phyloP scores from a whole-genome alignment of 2,113 vertebrate genomes.

The Neotragus moschatus region DNA sequence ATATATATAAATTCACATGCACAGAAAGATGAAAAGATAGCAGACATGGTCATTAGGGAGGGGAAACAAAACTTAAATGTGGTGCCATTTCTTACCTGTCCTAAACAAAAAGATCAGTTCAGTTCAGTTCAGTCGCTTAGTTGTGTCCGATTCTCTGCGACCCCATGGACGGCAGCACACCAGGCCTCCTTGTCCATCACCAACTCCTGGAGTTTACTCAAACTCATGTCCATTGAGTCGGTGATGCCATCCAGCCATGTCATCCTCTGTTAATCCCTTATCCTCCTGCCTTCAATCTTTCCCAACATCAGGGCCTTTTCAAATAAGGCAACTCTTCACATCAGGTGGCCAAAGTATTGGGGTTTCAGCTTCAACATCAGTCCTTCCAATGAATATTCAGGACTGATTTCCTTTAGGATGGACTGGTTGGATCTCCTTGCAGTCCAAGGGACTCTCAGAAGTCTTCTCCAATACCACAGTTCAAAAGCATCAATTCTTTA shows the following conservation, averaged over 20 bases:
- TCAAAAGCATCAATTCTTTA: background rate
- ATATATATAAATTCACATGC: background rate
- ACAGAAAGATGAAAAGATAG: background rate
- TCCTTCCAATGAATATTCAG: background rate
- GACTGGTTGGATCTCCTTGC: background rate
- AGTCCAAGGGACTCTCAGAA: background rate
- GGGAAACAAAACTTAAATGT: background rate
- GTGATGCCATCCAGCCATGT: background rate
- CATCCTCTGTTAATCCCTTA: background rate
- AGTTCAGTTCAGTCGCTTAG: background rate
- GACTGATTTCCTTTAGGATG: background rate
- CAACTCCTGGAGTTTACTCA: fast-evolving
- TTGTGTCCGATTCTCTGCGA: fast-evolving
- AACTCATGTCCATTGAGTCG: background rate
- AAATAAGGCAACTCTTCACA: background rate
- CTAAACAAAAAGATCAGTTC: background rate
- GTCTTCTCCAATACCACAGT: background rate
- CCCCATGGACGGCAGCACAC: fast-evolving
- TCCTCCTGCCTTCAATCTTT: background rate
- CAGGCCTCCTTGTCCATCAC: background rate
- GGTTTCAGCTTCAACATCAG: background rate
- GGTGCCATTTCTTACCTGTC: background rate
- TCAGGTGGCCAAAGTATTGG: background rate
- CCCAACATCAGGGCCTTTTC: background rate
- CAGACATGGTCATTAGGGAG: background rate